phyloP scores from a whole-genome alignment of 23 tunicate species.

The Halocynthia aurantium region DNA sequence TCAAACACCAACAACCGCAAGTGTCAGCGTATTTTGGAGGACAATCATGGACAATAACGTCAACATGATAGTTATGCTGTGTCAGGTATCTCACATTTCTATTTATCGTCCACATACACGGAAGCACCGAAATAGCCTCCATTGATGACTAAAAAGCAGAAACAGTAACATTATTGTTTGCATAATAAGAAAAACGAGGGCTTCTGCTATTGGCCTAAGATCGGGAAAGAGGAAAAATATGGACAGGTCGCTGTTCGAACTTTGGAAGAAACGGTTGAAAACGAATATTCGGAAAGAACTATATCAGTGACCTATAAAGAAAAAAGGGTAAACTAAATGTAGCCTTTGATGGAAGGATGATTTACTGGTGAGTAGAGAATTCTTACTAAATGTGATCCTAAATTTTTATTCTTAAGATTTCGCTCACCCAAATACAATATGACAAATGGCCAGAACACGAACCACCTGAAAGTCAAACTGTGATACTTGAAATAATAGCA shows the following conservation, averaged over 20 bases:
- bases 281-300: slow-evolving; percentile 17
- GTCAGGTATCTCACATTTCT: neutral
- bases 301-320: slow-evolving; percentile 14
- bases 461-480: neutral
- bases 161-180: neutral
- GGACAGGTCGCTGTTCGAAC: slow-evolving; percentile 33
- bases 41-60: slow-evolving; percentile 17
- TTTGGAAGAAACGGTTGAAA: neutral
- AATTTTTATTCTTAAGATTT: neutral
- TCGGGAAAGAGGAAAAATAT: slow-evolving; percentile 7
- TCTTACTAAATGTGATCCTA: neutral
- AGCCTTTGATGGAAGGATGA: neutral
- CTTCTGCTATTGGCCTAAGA: slow-evolving; percentile 28
- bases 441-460: slow-evolving; percentile 17
- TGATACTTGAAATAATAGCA: slow-evolving; percentile 9
- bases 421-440: neutral
- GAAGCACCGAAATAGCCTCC: neutral
- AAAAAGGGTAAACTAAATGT: slow-evolving; percentile 14
- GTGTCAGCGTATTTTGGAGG: slow-evolving; percentile 6
- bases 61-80: slow-evolving; percentile 14
- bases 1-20: slow-evolving; percentile 1
- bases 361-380: neutral
- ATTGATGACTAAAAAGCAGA: too few relatives aligned
- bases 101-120: slow-evolving; percentile 2
- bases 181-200: slow-evolving; percentile 13